Percentiles rank a stretch among this genome's conserved stretches.
Evolutionary conservation across 2,888 invertebrate genomes (phyloP).

Genomic region (Adineta ricciae): DNA sequence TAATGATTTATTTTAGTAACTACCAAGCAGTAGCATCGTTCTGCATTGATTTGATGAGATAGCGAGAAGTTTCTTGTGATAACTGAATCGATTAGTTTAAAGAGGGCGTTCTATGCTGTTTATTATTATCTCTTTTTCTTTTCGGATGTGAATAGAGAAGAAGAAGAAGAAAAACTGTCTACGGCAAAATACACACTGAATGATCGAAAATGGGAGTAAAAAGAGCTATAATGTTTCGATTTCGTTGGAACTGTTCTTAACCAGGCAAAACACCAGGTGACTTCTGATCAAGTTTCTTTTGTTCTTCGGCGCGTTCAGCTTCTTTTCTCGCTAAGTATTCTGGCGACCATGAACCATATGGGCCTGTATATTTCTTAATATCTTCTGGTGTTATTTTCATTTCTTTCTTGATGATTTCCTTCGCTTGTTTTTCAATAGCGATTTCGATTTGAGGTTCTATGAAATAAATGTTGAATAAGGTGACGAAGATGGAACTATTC

Average conservation of each 20-base stretch:
- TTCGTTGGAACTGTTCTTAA: background rate
- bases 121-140: background rate
- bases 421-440: background rate
- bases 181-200: constrained; percentile 1
- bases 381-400: background rate
- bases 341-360: constrained; percentile 19
- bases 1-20: too few relatives aligned
- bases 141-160: background rate
- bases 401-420: background rate
- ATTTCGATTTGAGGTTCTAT: constrained; percentile 2
- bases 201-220: background rate
- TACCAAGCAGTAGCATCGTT: too few relatives aligned
- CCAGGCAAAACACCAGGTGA: background rate
- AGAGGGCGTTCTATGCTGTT: background rate
- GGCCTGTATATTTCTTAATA: background rate
- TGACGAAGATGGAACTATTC: background rate
- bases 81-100: background rate
- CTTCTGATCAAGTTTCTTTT: background rate
- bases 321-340: background rate
- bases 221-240: background rate
- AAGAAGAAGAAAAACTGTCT: background rate
- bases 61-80: too few relatives aligned
- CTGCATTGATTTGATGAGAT: too few relatives aligned
- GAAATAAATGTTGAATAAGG: background rate
- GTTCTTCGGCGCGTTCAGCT: background rate